Base-by-base conservation (phyloP, 2,888 invertebrate genomes). In the Lepidochitona cinerea region DNA sequence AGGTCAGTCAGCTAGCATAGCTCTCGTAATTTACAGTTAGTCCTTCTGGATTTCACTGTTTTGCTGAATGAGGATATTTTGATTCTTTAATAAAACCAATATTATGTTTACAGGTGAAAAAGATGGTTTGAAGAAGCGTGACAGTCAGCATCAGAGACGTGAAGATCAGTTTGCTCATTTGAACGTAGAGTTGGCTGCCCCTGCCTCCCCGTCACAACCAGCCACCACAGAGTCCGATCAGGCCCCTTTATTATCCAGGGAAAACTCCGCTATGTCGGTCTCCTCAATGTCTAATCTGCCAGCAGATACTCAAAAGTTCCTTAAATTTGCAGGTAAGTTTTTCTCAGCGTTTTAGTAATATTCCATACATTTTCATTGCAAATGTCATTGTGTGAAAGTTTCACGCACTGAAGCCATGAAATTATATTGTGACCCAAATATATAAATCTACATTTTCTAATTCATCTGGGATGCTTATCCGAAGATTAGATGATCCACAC, bases 281-380 rank as follows among this genome's bases (percentile, higher is more conserved):
- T 82, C 87, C 12, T 83, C 82, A 6, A 74, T 81, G 18, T 74
- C 81, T 36, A 79, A 79, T 70, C 84, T 93, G 73, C 92, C 93
- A 72, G 92, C 92, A 49, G 95, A 96, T 90, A 94, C 95, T 76
- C 93, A 94, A 78, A 95, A 95, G 90, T 95, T 95, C 92, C 92
- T 96, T 52, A 94, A 93, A 81, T 96, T 96, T 92, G 96, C 96
- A 52, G 93, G 93, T 93, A 87, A 70, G 49, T 4, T 49, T 49
- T n/a, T n/a, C n/a, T n/a, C n/a, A n/a, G n/a, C n/a, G n/a, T n/a
- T n/a, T n/a, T n/a, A n/a, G n/a, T n/a, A n/a, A n/a, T n/a, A n/a
- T n/a, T n/a, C n/a, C n/a, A n/a, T n/a, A n/a, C n/a, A n/a, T n/a
- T n/a, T n/a, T n/a, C n/a, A n/a, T n/a, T n/a, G n/a, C n/a, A n/a